Base-by-base conservation (phyloP, 35 echinoderm and acorn worm species). In the Ptychodera flava region DNA sequence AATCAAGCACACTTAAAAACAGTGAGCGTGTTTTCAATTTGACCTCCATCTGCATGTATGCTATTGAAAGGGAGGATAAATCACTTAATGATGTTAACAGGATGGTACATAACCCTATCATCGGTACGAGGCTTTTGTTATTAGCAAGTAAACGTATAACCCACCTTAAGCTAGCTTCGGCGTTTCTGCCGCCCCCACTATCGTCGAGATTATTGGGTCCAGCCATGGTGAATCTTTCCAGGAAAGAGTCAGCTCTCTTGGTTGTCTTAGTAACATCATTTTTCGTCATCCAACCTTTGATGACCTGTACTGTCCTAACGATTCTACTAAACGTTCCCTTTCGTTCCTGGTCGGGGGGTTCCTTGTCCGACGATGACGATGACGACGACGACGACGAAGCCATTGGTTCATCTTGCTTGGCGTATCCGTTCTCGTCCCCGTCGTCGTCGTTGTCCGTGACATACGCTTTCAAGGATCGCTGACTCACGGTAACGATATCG, bases 271-370 rank as follows among this genome's bases (percentile, higher is more conserved):
- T 86, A 6, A n/a, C 81, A 32, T 91, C 86, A 1, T 87, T 86
- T 81, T 85, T 36, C 15, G 88, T 92, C 81, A 98, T 88, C 95
- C 95, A 98, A 32, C 92, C 88, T 90, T 98, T 98, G 31, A 98
- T 92, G 1, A 98, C 92, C 81, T 91, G 85, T 27, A 88, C 16
- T 10, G 82, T 83, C 31, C 82, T 36, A 0, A 83, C 82, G 29
- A 83, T 83, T 36, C 82, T 83, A 10, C 31, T 16, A 83, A 83
- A 36, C 10, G 82, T 28, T 37, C 82, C 31, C 14, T 30, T 30
- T 83, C 82, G 34, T 28, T 83, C 28, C 82, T 16, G 1, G 33
- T 1, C 32, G 0, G 80, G 16, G 31, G 28, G 12, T 36, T 36
- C 1, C 30, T 36, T 10, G 1, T 34, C 6, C 45, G 22, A 64